Conservation (phyloP, 2,113 vertebrate genomes). For the Dipodomys stephensi region DNA sequence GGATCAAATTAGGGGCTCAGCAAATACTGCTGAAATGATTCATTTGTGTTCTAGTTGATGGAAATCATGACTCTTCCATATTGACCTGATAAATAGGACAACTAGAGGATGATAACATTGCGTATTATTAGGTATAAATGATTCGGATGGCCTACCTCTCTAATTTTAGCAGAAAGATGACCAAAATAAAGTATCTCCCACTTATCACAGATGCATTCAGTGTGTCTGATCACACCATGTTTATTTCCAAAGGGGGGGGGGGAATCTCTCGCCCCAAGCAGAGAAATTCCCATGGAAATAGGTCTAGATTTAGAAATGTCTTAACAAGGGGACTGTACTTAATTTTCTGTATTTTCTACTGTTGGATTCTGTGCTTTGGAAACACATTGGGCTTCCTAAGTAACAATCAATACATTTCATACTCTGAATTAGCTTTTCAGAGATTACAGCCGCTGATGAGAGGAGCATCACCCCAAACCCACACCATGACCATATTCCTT, state of each 20-base stretch:
- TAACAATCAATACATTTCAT: not conserved
- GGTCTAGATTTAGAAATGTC: not conserved
- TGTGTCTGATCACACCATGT: not conserved
- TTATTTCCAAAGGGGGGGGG: not conserved
- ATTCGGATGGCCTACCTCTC: not conserved
- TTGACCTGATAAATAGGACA: not conserved
- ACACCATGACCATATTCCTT: not conserved
- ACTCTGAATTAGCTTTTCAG: not conserved
- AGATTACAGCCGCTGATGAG: not conserved
- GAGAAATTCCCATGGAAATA: slow-evolving; percentile 21
- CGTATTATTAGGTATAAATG: not conserved
- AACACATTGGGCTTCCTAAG: not conserved
- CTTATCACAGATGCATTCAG: not conserved
- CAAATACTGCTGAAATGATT: not conserved
- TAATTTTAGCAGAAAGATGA: not conserved
- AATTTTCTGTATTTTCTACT: not conserved
- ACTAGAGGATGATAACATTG: not conserved
- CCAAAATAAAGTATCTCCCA: not conserved
- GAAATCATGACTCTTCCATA: not conserved
- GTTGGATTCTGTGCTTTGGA: not conserved
- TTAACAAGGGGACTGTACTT: not conserved
- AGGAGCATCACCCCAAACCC: not conserved
- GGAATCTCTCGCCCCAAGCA: not conserved
- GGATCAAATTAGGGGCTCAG: not conserved
- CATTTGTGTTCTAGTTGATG: not conserved